Conservation (phyloP, 2,888 invertebrate species). For the Tyria jacobaeae region DNA sequence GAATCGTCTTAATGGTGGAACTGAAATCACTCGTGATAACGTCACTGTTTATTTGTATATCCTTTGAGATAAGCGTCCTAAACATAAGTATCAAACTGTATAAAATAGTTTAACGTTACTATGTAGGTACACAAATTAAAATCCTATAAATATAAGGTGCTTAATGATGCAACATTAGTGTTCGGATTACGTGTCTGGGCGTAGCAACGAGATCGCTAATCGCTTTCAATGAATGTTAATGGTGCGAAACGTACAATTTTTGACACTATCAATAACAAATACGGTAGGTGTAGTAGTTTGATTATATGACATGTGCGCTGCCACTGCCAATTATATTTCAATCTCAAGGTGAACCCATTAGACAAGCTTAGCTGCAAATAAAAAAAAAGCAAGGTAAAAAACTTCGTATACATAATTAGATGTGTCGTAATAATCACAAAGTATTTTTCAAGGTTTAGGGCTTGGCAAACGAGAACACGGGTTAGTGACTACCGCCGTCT, state of each 20-base stretch:
- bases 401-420: neutral
- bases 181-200: constrained; percentile 10
- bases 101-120: neutral
- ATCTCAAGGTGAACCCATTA: constrained; percentile 11
- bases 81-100: neutral
- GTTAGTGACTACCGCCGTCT: too few relatives aligned
- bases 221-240: constrained; percentile 29
- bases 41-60: too few relatives aligned
- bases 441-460: too few relatives aligned
- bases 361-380: constrained; percentile 15
- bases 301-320: constrained; percentile 34
- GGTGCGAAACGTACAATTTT: constrained; percentile 42
- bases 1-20: too few relatives aligned
- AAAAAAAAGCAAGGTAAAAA: constrained; percentile 18
- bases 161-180: constrained; percentile 18
- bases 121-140: constrained; percentile 9
- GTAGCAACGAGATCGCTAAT: constrained; percentile 28
- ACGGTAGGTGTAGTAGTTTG: constrained; percentile 22
- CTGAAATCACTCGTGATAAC: too few relatives aligned
- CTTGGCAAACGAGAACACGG: too few relatives aligned
- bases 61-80: neutral
- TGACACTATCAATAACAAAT: constrained; percentile 39
- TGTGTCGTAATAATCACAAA: constrained; percentile 3
- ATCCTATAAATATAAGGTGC: constrained; percentile 5
- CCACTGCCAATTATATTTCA: constrained; percentile 28